Evolutionary conservation across 2,888 invertebrate genomes (phyloP), one percentile per base, ranked within the genome.

Genomic region (Pseudococcus jackbeardsleyi): DNA sequence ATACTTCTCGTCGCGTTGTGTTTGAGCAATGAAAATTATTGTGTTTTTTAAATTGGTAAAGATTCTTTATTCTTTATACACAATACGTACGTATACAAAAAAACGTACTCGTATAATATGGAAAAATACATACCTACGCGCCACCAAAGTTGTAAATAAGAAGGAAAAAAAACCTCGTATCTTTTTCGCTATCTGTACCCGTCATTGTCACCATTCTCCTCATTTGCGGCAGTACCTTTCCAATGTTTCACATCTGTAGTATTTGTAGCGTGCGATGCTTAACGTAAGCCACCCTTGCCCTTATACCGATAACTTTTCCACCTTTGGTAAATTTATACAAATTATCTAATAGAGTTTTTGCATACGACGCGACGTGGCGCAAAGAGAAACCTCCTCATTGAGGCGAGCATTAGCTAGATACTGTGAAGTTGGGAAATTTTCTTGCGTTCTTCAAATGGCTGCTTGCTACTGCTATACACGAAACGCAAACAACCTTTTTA

Each of bases 401-500:
- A 72, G 26, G 26, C 26, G 1, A 72, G 64, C 15, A 15, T 12
- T 17, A 54, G 17, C 15, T 59, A 59, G 19, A 11, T 72, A 72
- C 12, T 72, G 26, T 12, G 68, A 33, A 72, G 68, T 72, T 72
- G 26, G 26, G 68, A 72, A 72, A 26, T 72, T 72, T 72, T 72
- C 68, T 72, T 12, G 26, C 68, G 68, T 15, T 72, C 68, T 72
- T 72, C 68, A 33, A 72, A 26, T 26, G 68, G 15, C 68, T 72
- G 59, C 26, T 72, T 72, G 68, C 26, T 11, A 19, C 7, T 59
- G 6, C 59, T 59, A 9, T 59, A 72, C 68, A 72, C 68, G 68
- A 72, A 72, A 72, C 68, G 68, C 68, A 72, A 72, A 72, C 68
- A 72, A 72, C 68, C 68, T 26, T 72, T 72, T 72, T 72, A 72